Percentiles rank a stretch among this genome's conserved stretches.
These are phyloP conservation scores for Drosophila kohkoa DNA, from an alignment of 1,140 invertebrate species.

Conservation along the genomic window DNA sequence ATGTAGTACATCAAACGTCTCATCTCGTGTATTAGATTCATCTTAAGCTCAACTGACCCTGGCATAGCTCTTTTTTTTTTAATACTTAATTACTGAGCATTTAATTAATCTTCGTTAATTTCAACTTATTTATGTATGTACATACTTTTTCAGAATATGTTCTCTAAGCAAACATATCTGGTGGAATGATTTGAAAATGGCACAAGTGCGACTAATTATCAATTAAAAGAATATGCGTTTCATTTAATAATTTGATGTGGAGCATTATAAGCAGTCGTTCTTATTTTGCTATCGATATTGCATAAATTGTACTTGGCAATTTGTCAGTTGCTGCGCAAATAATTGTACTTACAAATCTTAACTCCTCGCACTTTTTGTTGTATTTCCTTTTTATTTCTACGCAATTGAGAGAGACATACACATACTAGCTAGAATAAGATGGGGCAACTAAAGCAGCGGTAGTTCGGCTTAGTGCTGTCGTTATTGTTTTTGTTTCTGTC, in stretches of 20 bases:
- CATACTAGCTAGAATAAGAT: not conserved
- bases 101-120: constrained; percentile 22
- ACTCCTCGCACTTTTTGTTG: constrained; percentile 26
- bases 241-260: not conserved
- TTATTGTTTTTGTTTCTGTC: constrained; percentile 40
- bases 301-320: not conserved
- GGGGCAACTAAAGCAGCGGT: constrained; percentile 21
- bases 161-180: not conserved
- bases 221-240: not conserved
- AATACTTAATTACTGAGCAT: not conserved
- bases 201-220: not conserved
- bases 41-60: constrained; percentile 5
- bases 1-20: not conserved
- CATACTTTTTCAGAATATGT: not conserved
- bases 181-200: constrained; percentile 19
- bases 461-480: constrained; percentile 24
- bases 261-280: too few relatives aligned
- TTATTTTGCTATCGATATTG: too few relatives aligned
- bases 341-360: constrained; percentile 40
- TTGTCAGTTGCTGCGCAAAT: constrained; percentile 20
- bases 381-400: constrained; percentile 35
- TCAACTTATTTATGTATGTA: not conserved
- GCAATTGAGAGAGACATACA: constrained; percentile 23
- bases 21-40: not conserved
- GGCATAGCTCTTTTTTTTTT: constrained; percentile 2